Conservation (phyloP, 2,113 vertebrate genomes). For the Passer domesticus region DNA sequence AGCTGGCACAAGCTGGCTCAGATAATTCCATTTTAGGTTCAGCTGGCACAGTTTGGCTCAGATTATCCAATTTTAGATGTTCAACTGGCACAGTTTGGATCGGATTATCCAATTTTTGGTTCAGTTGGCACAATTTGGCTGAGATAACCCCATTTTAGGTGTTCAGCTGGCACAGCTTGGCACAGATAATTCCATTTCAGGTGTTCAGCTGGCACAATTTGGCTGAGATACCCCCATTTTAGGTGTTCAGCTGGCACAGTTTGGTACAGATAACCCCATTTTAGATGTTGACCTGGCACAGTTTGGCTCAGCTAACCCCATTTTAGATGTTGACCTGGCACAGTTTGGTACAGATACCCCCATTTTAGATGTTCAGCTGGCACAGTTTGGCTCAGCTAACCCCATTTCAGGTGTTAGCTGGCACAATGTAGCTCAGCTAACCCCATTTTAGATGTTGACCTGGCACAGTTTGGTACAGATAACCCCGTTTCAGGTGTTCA, state of each 20-base stretch:
- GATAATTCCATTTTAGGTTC: too few relatives aligned
- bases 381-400: too few relatives aligned
- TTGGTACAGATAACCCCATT: background rate
- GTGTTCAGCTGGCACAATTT: fast-evolving
- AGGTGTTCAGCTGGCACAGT: background rate
- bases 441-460: background rate
- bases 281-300: background rate
- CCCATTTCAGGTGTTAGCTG: too few relatives aligned
- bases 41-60: fast-evolving
- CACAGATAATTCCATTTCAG: too few relatives aligned
- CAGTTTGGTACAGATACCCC: too few relatives aligned
- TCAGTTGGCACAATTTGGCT: fast-evolving
- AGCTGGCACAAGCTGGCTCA: fast-evolving
- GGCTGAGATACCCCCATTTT: background rate
- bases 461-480: background rate
- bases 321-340: too few relatives aligned
- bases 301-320: background rate
- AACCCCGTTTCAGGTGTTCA: background rate
- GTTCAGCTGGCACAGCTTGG: too few relatives aligned
- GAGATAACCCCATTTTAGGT: fast-evolving
- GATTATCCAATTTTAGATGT: fast-evolving
- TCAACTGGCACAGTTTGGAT: fast-evolving
- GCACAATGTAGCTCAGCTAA: background rate
- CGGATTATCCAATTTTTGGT: too few relatives aligned
- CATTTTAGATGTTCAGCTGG: too few relatives aligned